Evolutionary conservation across 2,113 vertebrate species (phyloP), one percentile per base, ranked within the genome.

Genomic region (Phrynocephalus versicolor): DNA sequence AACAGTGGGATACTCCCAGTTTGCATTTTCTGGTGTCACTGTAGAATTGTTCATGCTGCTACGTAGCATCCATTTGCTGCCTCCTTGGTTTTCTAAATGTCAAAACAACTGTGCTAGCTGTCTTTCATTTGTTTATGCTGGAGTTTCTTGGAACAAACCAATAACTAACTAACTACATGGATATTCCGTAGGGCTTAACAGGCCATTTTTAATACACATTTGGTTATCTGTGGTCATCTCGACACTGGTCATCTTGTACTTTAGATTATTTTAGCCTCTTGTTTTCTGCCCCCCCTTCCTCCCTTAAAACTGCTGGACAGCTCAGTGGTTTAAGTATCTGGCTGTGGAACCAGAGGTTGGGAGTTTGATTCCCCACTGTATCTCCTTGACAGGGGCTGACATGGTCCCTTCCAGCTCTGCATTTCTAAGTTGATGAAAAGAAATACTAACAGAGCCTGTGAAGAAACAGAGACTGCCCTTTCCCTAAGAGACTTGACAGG

Each of bases 371-470:
- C 10, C 45, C 45, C 45, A 51, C 45, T 51, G 45, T 10, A 51
- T 51, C 45, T 51, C 45, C 10, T 51, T 51, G 45, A 51, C 45
- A 51, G 45, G 45, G 45, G 45, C 45, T 51, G 45, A 51, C 10
- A 51, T 51, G 45, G 45, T 51, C 45, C 45, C 45, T 51, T 51
- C 45, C 45, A 51, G 45, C 10, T 51, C 45, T 51, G 45, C 45
- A 51, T 5, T 51, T 51, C 45, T 51, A 51, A 51, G 45, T 6
- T 51, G 45, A 51, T 51, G 45, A 73, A 73, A 41, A 90, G 93
- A 95, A 96, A 94, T 90, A 92, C 90, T 93, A 93, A 93, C 92
- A 91, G 93, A 93, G 90, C 94, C 89, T 86, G 41, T 89, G 89
- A 93, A 94, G 91, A 92, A 88, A 94, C 92, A 91, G 90, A 90